phyloP scores from a whole-genome alignment of 1,140 invertebrate genomes.

The Anastrepha obliqua region DNA sequence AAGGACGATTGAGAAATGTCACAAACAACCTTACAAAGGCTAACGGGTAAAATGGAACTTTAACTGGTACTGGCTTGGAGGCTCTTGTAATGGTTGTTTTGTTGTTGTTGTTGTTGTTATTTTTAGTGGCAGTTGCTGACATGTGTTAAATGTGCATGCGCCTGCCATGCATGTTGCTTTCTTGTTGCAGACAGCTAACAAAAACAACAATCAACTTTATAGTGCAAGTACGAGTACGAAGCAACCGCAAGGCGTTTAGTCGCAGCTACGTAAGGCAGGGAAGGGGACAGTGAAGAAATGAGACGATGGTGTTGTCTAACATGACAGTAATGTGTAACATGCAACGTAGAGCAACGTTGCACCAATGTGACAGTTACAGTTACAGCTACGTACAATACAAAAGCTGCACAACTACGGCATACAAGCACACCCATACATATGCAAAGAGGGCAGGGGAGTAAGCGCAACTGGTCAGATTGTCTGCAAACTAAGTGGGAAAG shows the following conservation, averaged over 20 bases:
- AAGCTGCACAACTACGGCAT: background rate
- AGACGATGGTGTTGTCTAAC: conserved; percentile 21
- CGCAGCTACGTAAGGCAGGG: background rate
- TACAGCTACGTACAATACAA: background rate
- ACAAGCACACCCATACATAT: background rate
- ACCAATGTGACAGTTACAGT: conserved; percentile 16
- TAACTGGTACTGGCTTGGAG: background rate
- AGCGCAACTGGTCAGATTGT: background rate
- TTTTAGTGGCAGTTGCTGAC: background rate
- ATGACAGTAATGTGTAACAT: conserved; percentile 52
- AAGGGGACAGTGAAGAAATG: background rate
- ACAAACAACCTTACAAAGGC: background rate
- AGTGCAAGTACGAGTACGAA: background rate
- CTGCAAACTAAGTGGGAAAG: conserved; percentile 13
- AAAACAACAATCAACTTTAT: background rate
- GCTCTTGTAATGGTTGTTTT: background rate
- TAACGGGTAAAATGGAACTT: background rate
- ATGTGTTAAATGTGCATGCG: conserved; percentile 34
- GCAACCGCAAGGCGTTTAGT: background rate
- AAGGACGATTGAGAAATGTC: background rate
- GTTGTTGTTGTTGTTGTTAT: background rate
- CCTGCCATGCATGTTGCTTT: conserved; percentile 36
- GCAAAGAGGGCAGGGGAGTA: background rate
- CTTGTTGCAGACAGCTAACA: background rate
- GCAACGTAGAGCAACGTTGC: background rate